phyloP scores from a whole-genome alignment of 92 coral and sea anemone genomes.

The Ricordea florida region DNA sequence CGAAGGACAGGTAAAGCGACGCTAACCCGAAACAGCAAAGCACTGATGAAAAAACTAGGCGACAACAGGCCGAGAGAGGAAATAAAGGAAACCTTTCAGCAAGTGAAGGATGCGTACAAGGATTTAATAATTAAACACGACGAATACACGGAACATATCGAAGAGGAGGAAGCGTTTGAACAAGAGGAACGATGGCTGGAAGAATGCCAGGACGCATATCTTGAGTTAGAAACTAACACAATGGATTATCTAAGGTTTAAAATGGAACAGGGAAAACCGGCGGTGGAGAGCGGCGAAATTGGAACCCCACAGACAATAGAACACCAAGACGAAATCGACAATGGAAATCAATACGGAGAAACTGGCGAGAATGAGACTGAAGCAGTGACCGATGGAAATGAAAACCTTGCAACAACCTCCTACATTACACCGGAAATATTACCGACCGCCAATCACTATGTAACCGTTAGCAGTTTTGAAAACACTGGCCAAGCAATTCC shows the following conservation, averaged over 20 bases:
- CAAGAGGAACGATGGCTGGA: constrained; percentile 33
- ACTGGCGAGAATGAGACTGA: background rate
- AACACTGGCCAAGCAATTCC: no score
- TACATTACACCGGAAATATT: no score
- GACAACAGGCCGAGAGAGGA: constrained; percentile 10
- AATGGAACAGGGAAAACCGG: background rate
- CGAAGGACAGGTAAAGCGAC: constrained; percentile 27
- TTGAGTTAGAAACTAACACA: background rate
- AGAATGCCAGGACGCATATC: constrained; percentile 13
- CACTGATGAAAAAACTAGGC: background rate
- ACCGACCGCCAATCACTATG: no score
- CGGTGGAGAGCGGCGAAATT: no score
- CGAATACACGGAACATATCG: constrained; percentile 15
- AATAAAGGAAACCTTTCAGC: constrained; percentile 14
- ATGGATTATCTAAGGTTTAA: background rate
- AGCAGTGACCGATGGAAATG: no score
- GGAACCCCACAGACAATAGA: no score
- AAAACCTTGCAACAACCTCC: no score
- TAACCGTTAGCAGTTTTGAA: no score
- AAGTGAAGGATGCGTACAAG: constrained; percentile 27
- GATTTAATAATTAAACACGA: constrained; percentile 41
- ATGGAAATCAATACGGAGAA: background rate
- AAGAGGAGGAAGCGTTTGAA: constrained; percentile 12
- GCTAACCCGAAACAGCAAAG: constrained; percentile 23
- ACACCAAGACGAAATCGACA: background rate